Conservation (phyloP, 2,797 vertebrate species). For the Anableps anableps region DNA sequence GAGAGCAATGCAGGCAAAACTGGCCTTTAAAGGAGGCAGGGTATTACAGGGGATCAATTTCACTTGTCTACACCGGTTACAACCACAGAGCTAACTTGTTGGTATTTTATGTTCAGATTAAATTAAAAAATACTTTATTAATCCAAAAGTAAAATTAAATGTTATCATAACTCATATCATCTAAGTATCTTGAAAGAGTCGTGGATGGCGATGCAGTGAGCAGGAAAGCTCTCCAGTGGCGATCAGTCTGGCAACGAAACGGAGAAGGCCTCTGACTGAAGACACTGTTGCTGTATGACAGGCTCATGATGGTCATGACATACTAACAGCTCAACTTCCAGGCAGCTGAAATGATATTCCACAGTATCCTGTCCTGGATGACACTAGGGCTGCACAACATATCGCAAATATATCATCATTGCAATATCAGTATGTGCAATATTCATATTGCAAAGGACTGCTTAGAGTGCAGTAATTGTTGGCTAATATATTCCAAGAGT, state of each 20-base stretch:
- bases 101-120: neutral
- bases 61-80: constrained; percentile 23
- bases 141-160: neutral
- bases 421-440: too few species aligned
- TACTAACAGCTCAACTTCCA: too few species aligned
- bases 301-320: too few species aligned
- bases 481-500: too few species aligned
- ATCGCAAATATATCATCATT: too few species aligned
- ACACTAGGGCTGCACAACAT: too few species aligned
- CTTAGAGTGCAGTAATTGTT: neutral
- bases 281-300: neutral
- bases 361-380: too few species aligned
- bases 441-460: too few species aligned
- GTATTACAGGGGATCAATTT: constrained; percentile 18
- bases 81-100: neutral
- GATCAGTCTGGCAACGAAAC: neutral
- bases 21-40: constrained; percentile 8
- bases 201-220: too few species aligned
- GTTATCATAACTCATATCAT: too few species aligned
- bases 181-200: too few species aligned
- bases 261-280: neutral
- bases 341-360: too few species aligned
- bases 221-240: neutral
- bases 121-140: neutral
- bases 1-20: constrained; percentile 36